Evolutionary conservation across 2,797 vertebrate genomes (phyloP).

Genomic region (Epinephelus malabaricus): DNA sequence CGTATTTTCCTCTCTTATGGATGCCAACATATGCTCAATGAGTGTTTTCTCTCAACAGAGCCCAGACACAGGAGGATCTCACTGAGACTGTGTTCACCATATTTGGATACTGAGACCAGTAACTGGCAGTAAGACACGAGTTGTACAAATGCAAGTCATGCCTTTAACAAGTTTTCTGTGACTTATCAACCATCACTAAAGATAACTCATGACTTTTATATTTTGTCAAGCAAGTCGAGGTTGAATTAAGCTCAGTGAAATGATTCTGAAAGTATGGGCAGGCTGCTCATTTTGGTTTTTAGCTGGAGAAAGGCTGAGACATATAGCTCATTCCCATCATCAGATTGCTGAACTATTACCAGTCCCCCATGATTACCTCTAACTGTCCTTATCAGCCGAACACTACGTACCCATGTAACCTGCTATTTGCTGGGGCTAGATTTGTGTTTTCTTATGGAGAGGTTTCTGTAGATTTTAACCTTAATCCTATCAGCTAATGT

Average conservation of each 20-base stretch:
- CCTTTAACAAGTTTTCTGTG: constrained; percentile 21
- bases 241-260: constrained; percentile 40
- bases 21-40: constrained; percentile 78
- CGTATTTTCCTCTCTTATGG: constrained; percentile 74
- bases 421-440: constrained; percentile 63
- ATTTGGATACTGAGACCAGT: constrained; percentile 43
- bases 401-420: constrained; percentile 76
- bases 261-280: constrained; percentile 23
- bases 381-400: constrained; percentile 77
- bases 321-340: constrained; percentile 60
- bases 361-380: constrained; percentile 68
- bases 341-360: constrained; percentile 75
- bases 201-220: constrained; percentile 26
- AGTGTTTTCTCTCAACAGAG: constrained; percentile 66
- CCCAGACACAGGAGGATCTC: constrained; percentile 60
- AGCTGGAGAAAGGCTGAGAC: constrained; percentile 48
- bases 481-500: constrained; percentile 88
- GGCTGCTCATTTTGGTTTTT: constrained; percentile 44
- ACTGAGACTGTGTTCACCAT: constrained; percentile 51
- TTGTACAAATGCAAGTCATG: constrained; percentile 13
- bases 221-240: constrained; percentile 41
- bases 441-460: constrained; percentile 84
- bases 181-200: constrained; percentile 33
- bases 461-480: constrained; percentile 86
- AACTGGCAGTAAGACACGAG: constrained; percentile 38